Conservation (phyloP, 1,140 invertebrate genomes). For the Propsilocerus akamusi region DNA sequence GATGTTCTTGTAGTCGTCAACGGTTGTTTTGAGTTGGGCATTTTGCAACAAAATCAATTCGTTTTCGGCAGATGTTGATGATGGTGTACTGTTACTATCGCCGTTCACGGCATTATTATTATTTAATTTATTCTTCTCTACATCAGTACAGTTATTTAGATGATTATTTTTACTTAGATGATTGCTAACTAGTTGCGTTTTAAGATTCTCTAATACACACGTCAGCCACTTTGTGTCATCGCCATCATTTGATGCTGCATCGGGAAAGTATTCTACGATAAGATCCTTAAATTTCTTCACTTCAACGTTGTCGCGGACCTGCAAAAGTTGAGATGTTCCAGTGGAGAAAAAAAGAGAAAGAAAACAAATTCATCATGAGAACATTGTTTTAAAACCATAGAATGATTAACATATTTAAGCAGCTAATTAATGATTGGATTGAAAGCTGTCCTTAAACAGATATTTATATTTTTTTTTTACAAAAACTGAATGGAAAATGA, state of each 20-base stretch:
- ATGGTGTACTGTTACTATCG: background rate
- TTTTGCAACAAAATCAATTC: slow-evolving; percentile 29
- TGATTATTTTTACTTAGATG: slow-evolving; percentile 7
- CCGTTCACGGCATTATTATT: background rate
- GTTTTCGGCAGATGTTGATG: slow-evolving; percentile 5
- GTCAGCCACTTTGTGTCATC: background rate
- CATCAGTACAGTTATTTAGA: background rate
- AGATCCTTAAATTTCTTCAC: background rate
- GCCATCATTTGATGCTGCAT: background rate
- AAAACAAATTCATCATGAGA: no score
- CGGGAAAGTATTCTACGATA: background rate
- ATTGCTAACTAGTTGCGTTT: slow-evolving; percentile 5
- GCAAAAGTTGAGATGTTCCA: no score
- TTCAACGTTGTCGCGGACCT: no score
- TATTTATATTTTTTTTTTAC: no score
- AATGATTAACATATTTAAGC: no score
- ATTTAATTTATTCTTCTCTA: background rate
- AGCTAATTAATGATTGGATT: no score
- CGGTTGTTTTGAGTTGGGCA: slow-evolving; percentile 37
- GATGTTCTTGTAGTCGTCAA: slow-evolving; percentile 50
- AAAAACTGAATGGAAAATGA: no score
- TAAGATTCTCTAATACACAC: background rate
- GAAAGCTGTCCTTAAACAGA: no score
- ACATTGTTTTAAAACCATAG: no score
- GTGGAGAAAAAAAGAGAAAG: no score